Percentiles rank a stretch among this genome's conserved stretches.
phyloP scores from a whole-genome alignment of 2,113 vertebrate species.

The Uropsilus gracilis region DNA sequence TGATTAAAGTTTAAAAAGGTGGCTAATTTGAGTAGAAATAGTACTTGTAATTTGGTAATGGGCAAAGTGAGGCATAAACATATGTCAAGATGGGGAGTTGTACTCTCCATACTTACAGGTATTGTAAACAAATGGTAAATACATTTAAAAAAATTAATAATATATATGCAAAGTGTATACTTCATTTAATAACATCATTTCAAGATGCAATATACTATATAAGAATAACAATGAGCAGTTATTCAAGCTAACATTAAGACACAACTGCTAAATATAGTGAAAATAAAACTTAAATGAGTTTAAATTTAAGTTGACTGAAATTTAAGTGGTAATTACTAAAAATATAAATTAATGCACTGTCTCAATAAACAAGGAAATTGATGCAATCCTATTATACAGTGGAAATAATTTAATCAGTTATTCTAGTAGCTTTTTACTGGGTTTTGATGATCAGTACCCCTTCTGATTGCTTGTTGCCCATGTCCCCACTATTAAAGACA shows the following conservation, averaged over 20 bases:
- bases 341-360: not conserved
- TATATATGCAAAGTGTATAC: not conserved
- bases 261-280: not conserved
- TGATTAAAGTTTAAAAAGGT: too few relatives aligned
- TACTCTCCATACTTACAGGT: too few relatives aligned
- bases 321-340: not conserved
- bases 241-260: not conserved
- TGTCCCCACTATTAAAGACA: not conserved
- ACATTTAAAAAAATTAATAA: not conserved
- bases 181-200: not conserved
- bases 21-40: too few relatives aligned
- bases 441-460: not conserved
- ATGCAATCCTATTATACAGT: not conserved
- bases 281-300: not conserved
- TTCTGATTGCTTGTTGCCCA: not conserved
- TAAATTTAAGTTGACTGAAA: not conserved
- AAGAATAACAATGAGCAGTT: not conserved
- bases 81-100: too few relatives aligned
- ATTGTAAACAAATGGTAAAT: too few relatives aligned
- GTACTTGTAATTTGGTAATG: too few relatives aligned
- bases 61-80: too few relatives aligned
- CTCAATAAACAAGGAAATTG: not conserved
- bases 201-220: not conserved
- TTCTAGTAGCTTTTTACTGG: not conserved
- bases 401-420: not conserved